A percentile compares a stretch with the other conserved stretches of the same genome.
Evolutionary conservation across 2,113 vertebrate species (phyloP).

Genomic region (Tragelaphus strepsiceros): DNA sequence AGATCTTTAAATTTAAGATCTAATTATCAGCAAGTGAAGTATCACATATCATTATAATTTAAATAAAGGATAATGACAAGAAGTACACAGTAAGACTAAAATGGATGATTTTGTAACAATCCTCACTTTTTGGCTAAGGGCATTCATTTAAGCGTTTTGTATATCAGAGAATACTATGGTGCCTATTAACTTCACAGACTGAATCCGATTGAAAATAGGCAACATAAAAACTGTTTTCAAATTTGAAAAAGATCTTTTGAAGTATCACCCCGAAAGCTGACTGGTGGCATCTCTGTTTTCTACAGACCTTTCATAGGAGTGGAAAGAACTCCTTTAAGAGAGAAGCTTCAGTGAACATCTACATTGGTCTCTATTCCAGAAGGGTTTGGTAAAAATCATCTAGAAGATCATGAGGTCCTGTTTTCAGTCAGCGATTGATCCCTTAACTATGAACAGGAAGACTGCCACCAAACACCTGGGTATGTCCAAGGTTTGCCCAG

Average conservation of each 20-base stretch:
- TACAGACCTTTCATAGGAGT: not conserved
- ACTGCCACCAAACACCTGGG: not conserved
- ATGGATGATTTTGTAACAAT: not conserved
- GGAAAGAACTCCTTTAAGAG: not conserved
- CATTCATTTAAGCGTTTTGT: not conserved
- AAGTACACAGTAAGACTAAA: not conserved
- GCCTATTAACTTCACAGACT: not conserved
- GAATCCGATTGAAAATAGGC: not conserved
- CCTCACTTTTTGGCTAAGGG: not conserved
- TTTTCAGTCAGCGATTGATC: not conserved
- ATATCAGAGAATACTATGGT: not conserved
- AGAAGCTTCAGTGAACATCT: not conserved
- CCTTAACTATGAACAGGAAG: not conserved
- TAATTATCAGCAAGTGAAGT: slow-evolving; percentile 8
- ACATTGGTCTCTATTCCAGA: not conserved
- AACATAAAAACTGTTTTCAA: not conserved
- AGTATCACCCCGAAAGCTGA: not conserved
- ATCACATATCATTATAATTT: not conserved
- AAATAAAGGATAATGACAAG: not conserved
- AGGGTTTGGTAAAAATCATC: not conserved
- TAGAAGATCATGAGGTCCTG: not conserved
- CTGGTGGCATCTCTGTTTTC: not conserved
- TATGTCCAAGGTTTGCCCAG: not conserved
- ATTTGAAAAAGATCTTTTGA: not conserved
- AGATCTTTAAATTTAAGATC: slow-evolving; percentile 8